These are phyloP conservation scores for Eubasilissa splendida DNA, from an alignment of 2,888 invertebrate genomes.

Conservation along the genomic window DNA sequence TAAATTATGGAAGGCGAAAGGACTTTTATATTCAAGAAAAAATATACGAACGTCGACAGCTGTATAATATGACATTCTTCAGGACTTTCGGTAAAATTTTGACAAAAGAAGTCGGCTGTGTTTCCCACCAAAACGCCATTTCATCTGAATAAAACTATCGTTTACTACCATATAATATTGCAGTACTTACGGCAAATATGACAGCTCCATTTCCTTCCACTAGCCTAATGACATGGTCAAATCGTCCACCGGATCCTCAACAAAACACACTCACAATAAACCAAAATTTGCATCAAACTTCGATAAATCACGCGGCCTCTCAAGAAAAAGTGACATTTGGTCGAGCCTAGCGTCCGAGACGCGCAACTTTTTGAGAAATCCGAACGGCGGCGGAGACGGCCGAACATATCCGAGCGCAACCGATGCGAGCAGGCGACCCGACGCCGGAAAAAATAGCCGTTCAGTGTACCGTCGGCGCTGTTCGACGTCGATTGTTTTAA, in stretches of 20 bases:
- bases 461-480: conserved; percentile 16
- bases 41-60: too few relatives aligned
- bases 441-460: conserved; percentile 4
- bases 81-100: too few relatives aligned
- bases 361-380: background rate
- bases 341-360: conserved; percentile 2
- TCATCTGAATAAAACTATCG: too few relatives aligned
- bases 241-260: background rate
- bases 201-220: too few relatives aligned
- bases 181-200: too few relatives aligned
- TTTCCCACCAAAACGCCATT: too few relatives aligned
- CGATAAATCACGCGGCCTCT: conserved; percentile 12
- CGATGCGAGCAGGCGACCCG: background rate
- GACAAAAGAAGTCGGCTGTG: too few relatives aligned
- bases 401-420: conserved; percentile 11
- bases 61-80: too few relatives aligned
- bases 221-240: background rate
- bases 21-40: too few relatives aligned
- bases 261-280: conserved; percentile 16
- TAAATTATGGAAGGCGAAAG: too few relatives aligned
- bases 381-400: background rate
- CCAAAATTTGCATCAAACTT: conserved; percentile 8
- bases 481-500: background rate
- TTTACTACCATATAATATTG: too few relatives aligned
- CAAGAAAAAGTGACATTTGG: conserved; percentile 4